Evolutionary conservation across 2,113 vertebrate genomes (phyloP).

Genomic region (Muntiacus reevesi): DNA sequence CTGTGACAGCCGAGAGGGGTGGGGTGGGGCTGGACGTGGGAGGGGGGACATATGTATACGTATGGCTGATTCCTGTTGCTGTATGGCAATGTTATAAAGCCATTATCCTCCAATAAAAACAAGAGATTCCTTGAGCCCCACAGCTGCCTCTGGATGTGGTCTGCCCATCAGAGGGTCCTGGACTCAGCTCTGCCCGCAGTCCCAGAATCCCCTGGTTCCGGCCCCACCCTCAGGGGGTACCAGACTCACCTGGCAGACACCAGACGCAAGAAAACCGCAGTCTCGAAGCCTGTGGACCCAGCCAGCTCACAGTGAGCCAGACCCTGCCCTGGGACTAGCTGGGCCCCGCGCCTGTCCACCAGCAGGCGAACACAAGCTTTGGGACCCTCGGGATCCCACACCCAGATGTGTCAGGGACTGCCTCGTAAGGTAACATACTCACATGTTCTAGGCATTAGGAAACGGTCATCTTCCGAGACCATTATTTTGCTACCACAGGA

Average conservation of each 20-base stretch:
- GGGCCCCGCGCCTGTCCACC: fast-evolving
- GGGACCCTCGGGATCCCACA: fast-evolving
- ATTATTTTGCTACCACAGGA: not conserved
- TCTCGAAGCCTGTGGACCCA: not conserved
- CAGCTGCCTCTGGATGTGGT: not conserved
- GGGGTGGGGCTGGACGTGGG: not conserved
- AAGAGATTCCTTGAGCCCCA: not conserved
- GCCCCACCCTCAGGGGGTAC: not conserved
- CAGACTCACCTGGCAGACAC: not conserved
- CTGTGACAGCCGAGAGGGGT: not conserved
- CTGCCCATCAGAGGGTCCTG: not conserved
- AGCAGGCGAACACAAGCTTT: not conserved
- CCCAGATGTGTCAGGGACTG: not conserved
- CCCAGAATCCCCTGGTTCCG: not conserved
- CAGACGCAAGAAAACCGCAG: not conserved
- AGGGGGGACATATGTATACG: not conserved
- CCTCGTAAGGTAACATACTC: not conserved
- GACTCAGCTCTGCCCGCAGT: not conserved
- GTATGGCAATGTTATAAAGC: not conserved
- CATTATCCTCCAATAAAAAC: not conserved
- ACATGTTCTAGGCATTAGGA: not conserved
- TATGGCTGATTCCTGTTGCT: not conserved
- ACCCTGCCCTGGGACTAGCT: not conserved
- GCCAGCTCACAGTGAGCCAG: not conserved
- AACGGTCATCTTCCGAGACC: not conserved